phyloP scores from a whole-genome alignment of 1,140 invertebrate genomes.

The Ectropis grisescens region DNA sequence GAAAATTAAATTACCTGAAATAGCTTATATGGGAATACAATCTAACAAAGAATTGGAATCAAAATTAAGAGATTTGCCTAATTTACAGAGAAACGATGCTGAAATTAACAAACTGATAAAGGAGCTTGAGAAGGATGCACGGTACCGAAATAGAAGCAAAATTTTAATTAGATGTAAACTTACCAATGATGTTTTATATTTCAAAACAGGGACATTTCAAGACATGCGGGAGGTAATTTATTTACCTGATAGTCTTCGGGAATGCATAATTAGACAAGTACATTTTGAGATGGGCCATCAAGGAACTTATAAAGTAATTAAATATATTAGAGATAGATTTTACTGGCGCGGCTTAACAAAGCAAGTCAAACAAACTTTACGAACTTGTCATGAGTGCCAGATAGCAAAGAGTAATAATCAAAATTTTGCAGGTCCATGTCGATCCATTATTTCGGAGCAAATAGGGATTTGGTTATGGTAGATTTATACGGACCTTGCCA shows the following conservation, averaged over 20 bases:
- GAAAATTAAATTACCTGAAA: constrained; percentile 5
- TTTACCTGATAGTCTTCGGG: constrained; percentile 5
- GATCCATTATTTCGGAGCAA: constrained; percentile 9
- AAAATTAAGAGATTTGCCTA: constrained; percentile 2
- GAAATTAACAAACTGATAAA: neutral
- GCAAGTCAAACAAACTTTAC: constrained; percentile 14
- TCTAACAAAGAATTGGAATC: constrained; percentile 3
- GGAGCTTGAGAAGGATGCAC: neutral
- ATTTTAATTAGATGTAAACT: neutral
- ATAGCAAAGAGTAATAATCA: constrained; percentile 9
- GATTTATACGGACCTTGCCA: constrained; percentile 37
- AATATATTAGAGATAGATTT: constrained; percentile 23
- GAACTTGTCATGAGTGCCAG: constrained; percentile 16
- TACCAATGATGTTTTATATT: neutral
- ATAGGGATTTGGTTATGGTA: constrained; percentile 27
- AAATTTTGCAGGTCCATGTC: constrained; percentile 10
- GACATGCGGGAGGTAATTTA: constrained; percentile 5
- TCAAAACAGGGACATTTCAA: neutral
- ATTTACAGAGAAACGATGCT: neutral
- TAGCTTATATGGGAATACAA: constrained; percentile 4
- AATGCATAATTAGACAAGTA: constrained; percentile 9
- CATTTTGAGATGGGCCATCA: constrained; percentile 35
- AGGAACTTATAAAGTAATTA: constrained; percentile 25
- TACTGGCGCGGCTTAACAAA: constrained; percentile 22
- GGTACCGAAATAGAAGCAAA: neutral